Base-by-base conservation (phyloP, 2,888 invertebrate genomes). In the Dorcus parallelipipedus region DNA sequence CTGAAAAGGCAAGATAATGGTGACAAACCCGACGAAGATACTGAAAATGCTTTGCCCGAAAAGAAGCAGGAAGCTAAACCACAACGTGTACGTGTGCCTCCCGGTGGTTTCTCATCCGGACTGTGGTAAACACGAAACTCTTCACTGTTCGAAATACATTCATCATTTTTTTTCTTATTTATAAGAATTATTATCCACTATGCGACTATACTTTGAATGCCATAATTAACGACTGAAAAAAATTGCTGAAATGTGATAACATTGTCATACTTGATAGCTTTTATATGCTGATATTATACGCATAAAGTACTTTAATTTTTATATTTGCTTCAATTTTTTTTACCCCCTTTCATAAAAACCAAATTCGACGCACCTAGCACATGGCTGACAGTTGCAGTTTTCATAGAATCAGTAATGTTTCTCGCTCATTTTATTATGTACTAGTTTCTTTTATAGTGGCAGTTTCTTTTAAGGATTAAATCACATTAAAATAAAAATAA, bases 61-160 rank as follows among this genome's bases (percentile, higher is more conserved):
- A 54, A 55, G 38, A 62, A 59, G 52, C 50, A 55, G 57, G 62
- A 62, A 20, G 57, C 54, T 42, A 50, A 47, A 9, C 17, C 23
- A 9, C 38, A 14, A 50, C 62, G 69, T 49, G 67, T 68, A 33
- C 67, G 73, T 49, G 70, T 73, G 8, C 74, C 74, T 45, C 75
- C 74, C 6, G 74, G 74, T 58, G 75, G 74, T 8, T 73, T 67
- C 57, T 74, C 73, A 8, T 68, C 73, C 42, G 70, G 69, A n/a
- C 65, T 73, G 14, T 72, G 73, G 73, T 73, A 67, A 69, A 56
- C 17, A 1, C 3, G 26, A 6, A 33, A 33, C 26, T 6, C 7
- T 33, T 33, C 5, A 23, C n/a, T n/a, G n/a, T 42, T 55, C 38
- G 14, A 55, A 55, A 42, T 54, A 39, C 48, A 20, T 53, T 33